These are phyloP conservation scores for Naso thynnoides DNA, from an alignment of 2,797 vertebrate genomes.

Conservation along the genomic window DNA sequence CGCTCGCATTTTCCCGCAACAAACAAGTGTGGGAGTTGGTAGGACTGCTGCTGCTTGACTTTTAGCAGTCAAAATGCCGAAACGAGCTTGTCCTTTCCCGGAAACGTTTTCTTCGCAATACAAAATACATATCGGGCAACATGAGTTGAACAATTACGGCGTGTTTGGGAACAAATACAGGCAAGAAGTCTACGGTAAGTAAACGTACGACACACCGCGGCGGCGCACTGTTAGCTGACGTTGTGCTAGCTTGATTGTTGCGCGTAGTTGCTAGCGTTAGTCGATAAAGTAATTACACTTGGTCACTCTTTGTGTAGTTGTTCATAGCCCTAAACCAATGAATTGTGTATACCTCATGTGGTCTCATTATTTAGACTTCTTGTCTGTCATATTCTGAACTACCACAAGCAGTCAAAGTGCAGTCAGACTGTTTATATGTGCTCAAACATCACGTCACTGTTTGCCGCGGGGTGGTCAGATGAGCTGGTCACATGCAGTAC, in stretches of 20 bases:
- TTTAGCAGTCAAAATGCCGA: conserved; percentile 78
- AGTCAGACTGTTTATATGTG: no score
- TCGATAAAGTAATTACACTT: accelerated
- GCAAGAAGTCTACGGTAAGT: conserved; percentile 84
- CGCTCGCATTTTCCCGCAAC: conserved; percentile 61
- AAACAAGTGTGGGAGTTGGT: conserved; percentile 8
- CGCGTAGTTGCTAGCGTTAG: neutral
- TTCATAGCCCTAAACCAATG: no score
- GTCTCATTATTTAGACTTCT: no score
- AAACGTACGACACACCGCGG: neutral
- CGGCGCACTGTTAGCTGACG: conserved; percentile 18
- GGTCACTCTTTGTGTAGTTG: no score
- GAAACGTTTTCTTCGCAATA: conserved; percentile 87
- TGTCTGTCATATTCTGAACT: no score
- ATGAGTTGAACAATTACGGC: conserved; percentile 78
- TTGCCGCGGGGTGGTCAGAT: neutral
- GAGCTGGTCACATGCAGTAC: neutral
- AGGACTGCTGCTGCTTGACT: accelerated
- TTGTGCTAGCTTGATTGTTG: conserved; percentile 23
- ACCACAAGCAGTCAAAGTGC: neutral
- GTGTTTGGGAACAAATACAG: conserved; percentile 82
- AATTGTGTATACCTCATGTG: no score
- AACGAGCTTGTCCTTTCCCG: conserved; percentile 82
- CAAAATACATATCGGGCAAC: conserved; percentile 84
- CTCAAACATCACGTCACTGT: neutral